Conservation (phyloP, 2,113 vertebrate species). For the Scopus umbretta region DNA sequence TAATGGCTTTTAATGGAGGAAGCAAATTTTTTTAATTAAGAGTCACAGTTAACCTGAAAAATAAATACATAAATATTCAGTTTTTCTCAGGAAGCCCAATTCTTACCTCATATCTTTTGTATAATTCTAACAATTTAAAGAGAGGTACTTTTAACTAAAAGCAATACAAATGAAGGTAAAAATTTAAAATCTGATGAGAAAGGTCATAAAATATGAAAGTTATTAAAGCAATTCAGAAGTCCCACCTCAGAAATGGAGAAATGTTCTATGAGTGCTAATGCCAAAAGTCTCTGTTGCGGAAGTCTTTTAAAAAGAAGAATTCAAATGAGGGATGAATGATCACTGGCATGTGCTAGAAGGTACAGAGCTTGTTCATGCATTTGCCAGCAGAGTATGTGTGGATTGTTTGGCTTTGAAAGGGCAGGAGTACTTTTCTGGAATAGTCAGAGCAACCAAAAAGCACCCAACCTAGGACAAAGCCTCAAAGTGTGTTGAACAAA, state of each 20-base stretch:
- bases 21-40: background rate
- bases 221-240: background rate
- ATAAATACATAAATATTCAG: background rate
- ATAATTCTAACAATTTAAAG: background rate
- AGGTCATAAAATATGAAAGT: background rate
- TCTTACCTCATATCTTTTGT: background rate
- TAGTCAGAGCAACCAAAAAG: background rate
- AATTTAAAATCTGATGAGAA: background rate
- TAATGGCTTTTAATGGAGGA: background rate
- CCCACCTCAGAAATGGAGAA: background rate
- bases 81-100: background rate
- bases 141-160: background rate
- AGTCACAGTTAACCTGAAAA: background rate
- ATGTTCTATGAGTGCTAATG: background rate
- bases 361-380: background rate
- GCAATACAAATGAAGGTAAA: background rate
- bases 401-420: background rate
- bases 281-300: background rate
- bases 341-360: background rate
- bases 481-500: background rate
- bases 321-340: background rate
- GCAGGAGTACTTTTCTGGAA: background rate
- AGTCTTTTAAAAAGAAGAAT: background rate
- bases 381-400: background rate
- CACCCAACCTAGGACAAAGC: background rate